Conservation (phyloP, 2,113 vertebrate species). For the Apeltes quadracus region DNA sequence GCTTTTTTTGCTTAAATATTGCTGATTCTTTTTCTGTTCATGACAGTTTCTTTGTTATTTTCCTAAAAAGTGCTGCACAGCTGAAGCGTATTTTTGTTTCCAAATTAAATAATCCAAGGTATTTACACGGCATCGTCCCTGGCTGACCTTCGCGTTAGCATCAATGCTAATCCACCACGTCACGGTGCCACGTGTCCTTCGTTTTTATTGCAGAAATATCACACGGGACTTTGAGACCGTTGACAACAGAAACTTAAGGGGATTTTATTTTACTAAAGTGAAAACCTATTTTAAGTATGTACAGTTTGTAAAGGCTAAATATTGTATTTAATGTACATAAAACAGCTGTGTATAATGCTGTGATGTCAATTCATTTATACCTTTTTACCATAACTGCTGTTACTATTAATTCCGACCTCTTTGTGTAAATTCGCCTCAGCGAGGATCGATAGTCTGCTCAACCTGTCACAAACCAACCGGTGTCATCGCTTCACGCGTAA, state of each 20-base stretch:
- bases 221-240: too few relatives aligned
- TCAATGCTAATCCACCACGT: neutral
- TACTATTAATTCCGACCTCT: neutral
- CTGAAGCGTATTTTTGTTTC: neutral
- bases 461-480: too few relatives aligned
- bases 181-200: neutral
- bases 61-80: neutral
- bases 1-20: neutral
- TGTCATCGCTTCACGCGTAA: neutral
- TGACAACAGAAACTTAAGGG: neutral
- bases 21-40: neutral
- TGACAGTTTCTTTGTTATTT: neutral
- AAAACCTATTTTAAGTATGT: conserved; percentile 38
- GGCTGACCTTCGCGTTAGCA: neutral
- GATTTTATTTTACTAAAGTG: conserved; percentile 1
- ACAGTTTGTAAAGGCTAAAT: conserved; percentile 57
- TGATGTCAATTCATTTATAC: conserved; percentile 8
- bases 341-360: conserved; percentile 19
- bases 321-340: conserved; percentile 39
- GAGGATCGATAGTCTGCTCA: conserved; percentile 24
- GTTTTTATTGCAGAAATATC: neutral
- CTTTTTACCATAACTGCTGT: neutral
- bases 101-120: neutral
- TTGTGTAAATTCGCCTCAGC: neutral
- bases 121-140: neutral